Evolutionary conservation across 2,113 vertebrate genomes (phyloP).

Genomic region (Varanus salvator): DNA sequence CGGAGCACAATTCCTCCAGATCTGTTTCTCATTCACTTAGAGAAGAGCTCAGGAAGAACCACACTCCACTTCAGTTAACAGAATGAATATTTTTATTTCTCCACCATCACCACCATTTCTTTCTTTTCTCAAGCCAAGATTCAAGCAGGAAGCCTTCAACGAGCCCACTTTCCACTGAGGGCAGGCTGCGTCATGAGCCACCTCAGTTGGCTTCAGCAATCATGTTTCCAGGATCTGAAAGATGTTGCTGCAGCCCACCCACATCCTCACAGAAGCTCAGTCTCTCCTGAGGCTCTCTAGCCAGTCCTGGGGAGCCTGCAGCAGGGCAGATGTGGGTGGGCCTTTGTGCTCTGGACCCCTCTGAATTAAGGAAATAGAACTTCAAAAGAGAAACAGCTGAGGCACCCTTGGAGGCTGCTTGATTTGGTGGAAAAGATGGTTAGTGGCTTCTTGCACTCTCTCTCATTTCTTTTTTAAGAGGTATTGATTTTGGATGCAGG

Average conservation of each 20-base stretch:
- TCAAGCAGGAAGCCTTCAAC: slow-evolving; percentile 54
- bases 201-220: slow-evolving; percentile 67
- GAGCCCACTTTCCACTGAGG: slow-evolving; percentile 52
- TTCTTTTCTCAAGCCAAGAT: slow-evolving; percentile 65
- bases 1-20: slow-evolving; percentile 15
- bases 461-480: slow-evolving; percentile 57
- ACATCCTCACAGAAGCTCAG: slow-evolving; percentile 55
- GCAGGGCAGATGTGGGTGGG: slow-evolving; percentile 68
- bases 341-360: slow-evolving; percentile 58
- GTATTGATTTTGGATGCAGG: slow-evolving; percentile 74
- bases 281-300: slow-evolving; percentile 28
- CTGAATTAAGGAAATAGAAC: slow-evolving; percentile 38
- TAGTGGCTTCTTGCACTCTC: slow-evolving; percentile 62
- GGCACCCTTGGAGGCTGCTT: slow-evolving; percentile 65
- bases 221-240: slow-evolving; percentile 65
- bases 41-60: slow-evolving; percentile 42
- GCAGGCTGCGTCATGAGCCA: slow-evolving; percentile 60
- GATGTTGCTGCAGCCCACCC: slow-evolving; percentile 65
- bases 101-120: slow-evolving; percentile 7
- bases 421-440: slow-evolving; percentile 66
- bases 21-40: slow-evolving; percentile 40
- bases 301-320: slow-evolving; percentile 41
- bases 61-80: slow-evolving; percentile 37
- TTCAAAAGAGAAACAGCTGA: slow-evolving; percentile 65
- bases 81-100: slow-evolving; percentile 3